Base-by-base conservation (phyloP, 2,797 vertebrate species). In the Mus minutoides region DNA sequence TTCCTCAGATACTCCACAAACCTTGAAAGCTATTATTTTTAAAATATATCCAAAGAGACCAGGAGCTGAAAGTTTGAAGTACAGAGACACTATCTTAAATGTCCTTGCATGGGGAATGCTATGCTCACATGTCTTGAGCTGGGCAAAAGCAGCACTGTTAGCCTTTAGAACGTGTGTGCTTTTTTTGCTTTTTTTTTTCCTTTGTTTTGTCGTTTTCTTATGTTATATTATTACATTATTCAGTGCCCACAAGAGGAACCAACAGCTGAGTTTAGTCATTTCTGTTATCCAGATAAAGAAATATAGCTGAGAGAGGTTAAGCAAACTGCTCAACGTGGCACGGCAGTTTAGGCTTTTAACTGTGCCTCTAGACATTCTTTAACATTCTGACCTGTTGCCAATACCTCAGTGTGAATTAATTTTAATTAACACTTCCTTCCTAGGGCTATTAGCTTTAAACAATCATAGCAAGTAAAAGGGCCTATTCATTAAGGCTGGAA, bases 361-460 rank as follows among this genome's bases (percentile, higher is more conserved):
- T 95, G 64, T 92, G 46, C 58, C 37, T 67, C 85, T 86, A 86
- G 54, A 93, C 91, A 79, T 94, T 86, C 88, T 95, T 64, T 58
- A 86, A 86, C 40, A 88, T 69, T 83, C 11, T 93, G 34, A 16
- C 54, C 58, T 97, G 67, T 77, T 95, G 46, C 75, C 96, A 96
- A 96, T 82, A 88, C 69, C 62, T 87, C 12, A 2, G 40, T 97
- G 58, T 94, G 84, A 94, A 97, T 94, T 97, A 96, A 96, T 94
- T 98, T 97, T 97, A 97, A 97, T 96, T 97, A 96, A 71, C 76
- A 95, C 62, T 88, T 96, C 56, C 69, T 97, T 96, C 96, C 82
- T 60, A 95, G 73, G 71, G 75, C n/a, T 96, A 92, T 43, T 96
- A 58, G 62, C 62, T 92, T 96, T 97, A 90, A 95, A 96, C 96